Percentiles rank a stretch among this genome's conserved stretches.
phyloP scores from a whole-genome alignment of 2,113 vertebrate genomes.

The Sphaerodactylus townsendi region DNA sequence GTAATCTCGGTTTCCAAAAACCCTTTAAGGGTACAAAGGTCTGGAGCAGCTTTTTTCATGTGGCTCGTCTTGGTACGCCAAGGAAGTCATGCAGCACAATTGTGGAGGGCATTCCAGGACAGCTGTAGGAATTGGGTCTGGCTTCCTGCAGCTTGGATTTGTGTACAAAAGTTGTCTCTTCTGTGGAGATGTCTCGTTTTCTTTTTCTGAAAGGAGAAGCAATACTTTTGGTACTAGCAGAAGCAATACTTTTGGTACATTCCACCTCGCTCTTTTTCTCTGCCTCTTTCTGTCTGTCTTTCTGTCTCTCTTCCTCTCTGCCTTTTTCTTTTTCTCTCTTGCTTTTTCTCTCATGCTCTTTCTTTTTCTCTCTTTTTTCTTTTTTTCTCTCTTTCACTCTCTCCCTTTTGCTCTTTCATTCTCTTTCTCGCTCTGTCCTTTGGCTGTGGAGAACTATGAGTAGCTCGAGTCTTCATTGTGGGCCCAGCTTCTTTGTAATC shows the following conservation, averaged over 20 bases:
- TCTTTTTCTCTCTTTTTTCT: background rate
- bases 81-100: background rate
- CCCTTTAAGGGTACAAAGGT: background rate
- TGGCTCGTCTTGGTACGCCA: background rate
- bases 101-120: background rate
- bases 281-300: too few relatives aligned
- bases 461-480: background rate
- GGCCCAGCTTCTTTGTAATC: background rate
- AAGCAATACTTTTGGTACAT: too few relatives aligned
- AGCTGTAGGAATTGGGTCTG: background rate
- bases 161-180: background rate
- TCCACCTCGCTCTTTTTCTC: background rate
- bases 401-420: background rate
- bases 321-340: too few relatives aligned
- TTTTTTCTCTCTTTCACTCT: background rate
- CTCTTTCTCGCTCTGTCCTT: background rate
- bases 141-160: background rate
- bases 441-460: background rate
- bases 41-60: background rate
- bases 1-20: background rate
- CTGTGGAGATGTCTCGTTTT: background rate
- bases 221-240: too few relatives aligned
- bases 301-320: too few relatives aligned
- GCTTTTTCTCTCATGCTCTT: too few relatives aligned
- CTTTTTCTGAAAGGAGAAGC: background rate